Base-by-base conservation (phyloP, 2,797 vertebrate genomes). In the Chiloscyllium punctatum region DNA sequence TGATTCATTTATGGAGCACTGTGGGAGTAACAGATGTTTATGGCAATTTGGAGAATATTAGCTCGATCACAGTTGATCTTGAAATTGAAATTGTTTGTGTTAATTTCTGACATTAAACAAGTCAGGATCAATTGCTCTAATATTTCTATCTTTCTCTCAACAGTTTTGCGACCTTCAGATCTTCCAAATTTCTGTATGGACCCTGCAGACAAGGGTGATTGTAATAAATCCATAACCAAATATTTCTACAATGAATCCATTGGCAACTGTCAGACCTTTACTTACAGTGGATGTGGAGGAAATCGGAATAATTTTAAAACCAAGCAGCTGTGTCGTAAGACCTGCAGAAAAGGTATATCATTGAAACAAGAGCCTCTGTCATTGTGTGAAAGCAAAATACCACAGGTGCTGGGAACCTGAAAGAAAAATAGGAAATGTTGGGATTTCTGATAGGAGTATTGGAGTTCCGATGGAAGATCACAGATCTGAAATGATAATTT, bases 261-360 rank as follows among this genome's bases (percentile, higher is more conserved):
- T 95, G 97, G 96, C 94, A 98, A 96, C 95, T 99, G 99, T 95
- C 97, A 48, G 1, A 0, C 95, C 0, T 99, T 99, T 96, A 79
- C 1, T 18, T 99, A 98, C 97, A 98, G 97, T 0, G 99, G 99
- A 96, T 99, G 99, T 6, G 98, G 98, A 15, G 99, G 98, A 30
- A 99, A 99, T 96, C 96, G 97, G 96, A 99, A 99, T 96, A 99
- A 99, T 97, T 99, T 99, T 94, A 1, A 0, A 71, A 95, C 95
- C 95, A 98, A 97, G 96, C 98, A 92, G 95, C 96, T 96, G 0
- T 99, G 99, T 96, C 51, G 97, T 33, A 97, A n/a, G 96, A 97
- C 96, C 96, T 99, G 99, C 97, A 97, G 96, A 88, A 97, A 96
- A 97, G 97, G 98, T 98, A 97, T 33, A 95, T 48, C 2, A 18